phyloP scores from a whole-genome alignment of 2,113 vertebrate species.

The Gallinago jamesoni region DNA sequence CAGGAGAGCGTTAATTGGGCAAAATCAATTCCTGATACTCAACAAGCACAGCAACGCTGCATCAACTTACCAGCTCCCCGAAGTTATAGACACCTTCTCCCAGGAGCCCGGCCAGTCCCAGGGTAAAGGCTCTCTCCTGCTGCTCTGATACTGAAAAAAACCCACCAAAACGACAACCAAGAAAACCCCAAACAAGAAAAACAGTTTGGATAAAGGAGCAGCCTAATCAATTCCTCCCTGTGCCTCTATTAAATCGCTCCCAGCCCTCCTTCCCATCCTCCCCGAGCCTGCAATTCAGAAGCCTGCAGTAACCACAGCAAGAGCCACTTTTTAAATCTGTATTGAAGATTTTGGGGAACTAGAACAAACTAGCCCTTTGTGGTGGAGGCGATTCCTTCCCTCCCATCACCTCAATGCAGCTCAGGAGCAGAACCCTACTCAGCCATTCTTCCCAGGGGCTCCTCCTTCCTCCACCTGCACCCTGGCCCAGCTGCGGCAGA shows the following conservation, averaged over 20 bases:
- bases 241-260: background rate
- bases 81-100: constrained; percentile 99
- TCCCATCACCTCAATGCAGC: background rate
- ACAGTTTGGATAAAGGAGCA: background rate
- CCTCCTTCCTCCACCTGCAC: background rate
- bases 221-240: background rate
- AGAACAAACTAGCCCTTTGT: background rate
- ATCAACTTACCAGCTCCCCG: constrained; percentile 87
- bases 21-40: background rate
- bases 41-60: background rate
- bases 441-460: rapidly evolving
- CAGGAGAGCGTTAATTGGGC: rapidly evolving
- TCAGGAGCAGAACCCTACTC: background rate
- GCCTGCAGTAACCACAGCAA: background rate
- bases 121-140: constrained; percentile 94
- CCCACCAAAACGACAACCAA: background rate
- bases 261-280: background rate
- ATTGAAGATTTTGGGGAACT: background rate
- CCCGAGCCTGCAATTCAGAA: background rate
- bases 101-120: constrained; percentile 92
- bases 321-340: rapidly evolving
- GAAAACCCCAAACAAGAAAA: background rate
- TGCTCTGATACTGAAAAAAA: constrained; percentile 86
- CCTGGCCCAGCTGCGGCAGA: rapidly evolving
- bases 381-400: background rate